Percentiles rank a stretch among this genome's conserved stretches.
Conservation (phyloP, 2,888 invertebrate genomes). For the Eurois occulta region DNA sequence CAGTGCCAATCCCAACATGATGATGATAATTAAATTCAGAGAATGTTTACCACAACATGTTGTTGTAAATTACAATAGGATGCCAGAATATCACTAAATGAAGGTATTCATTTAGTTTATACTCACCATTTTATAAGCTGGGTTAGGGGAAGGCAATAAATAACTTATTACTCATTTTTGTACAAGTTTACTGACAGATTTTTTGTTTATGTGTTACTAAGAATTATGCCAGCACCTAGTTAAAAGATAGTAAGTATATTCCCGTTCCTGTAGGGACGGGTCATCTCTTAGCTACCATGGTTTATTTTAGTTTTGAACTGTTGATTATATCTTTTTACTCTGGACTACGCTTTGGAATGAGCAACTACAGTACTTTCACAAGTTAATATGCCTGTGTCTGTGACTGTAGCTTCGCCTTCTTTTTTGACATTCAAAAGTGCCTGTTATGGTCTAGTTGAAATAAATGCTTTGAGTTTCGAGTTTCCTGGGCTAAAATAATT, state of each 20-base stretch:
- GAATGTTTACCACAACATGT: background rate
- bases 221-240: background rate
- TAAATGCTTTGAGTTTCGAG: too few relatives aligned
- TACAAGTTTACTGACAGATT: background rate
- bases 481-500: background rate
- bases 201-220: background rate
- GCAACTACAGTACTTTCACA: too few relatives aligned
- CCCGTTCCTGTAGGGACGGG: background rate
- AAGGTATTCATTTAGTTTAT: background rate
- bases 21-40: background rate
- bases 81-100: background rate
- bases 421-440: too few relatives aligned
- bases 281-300: too few relatives aligned
- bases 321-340: too few relatives aligned
- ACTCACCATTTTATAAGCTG: background rate
- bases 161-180: slow-evolving; percentile 14
- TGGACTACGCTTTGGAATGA: too few relatives aligned
- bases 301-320: too few relatives aligned
- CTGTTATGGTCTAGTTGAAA: too few relatives aligned
- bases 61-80: background rate
- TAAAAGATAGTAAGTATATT: background rate
- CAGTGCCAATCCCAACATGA: too few relatives aligned
- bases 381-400: too few relatives aligned
- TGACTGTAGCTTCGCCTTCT: too few relatives aligned
- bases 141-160: slow-evolving; percentile 21